These are phyloP conservation scores for Myanophis thanlyinensis DNA, from an alignment of 2,113 vertebrate genomes.

Conservation along the genomic window DNA sequence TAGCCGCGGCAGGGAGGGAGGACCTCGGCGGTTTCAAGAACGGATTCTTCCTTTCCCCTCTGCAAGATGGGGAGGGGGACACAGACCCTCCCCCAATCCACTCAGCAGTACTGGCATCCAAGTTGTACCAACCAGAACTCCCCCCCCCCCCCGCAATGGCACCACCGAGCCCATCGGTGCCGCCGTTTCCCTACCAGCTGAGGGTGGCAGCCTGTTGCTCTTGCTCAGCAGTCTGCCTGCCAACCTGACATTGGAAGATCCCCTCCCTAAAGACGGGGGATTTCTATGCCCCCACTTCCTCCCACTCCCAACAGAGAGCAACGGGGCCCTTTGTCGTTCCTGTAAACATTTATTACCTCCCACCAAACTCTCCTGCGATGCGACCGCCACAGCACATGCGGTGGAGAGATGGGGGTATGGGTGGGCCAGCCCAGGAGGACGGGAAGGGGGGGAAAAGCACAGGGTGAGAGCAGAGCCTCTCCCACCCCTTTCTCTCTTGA, in stretches of 20 bases:
- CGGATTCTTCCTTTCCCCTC: too few species aligned
- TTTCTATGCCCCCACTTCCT: neutral
- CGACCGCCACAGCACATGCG: neutral
- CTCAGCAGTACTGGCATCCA: too few species aligned
- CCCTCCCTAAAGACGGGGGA: too few species aligned
- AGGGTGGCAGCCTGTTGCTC: accelerated
- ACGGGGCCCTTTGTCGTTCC: neutral
- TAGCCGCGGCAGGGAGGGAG: neutral
- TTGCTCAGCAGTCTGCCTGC: neutral
- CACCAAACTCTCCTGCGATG: neutral
- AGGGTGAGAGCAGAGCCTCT: too few species aligned
- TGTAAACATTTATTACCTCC: conserved; percentile 24
- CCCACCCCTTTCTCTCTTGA: neutral
- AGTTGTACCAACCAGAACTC: too few species aligned
- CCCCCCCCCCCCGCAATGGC: neutral
- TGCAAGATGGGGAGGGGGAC: too few species aligned
- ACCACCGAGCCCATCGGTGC: neutral
- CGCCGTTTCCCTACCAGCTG: too few species aligned
- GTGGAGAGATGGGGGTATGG: neutral
- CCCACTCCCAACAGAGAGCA: neutral
- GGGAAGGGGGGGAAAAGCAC: neutral
- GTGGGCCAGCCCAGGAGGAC: too few species aligned
- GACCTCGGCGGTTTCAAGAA: neutral
- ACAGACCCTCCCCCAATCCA: too few species aligned
- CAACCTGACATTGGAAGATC: accelerated